Evolutionary conservation across 2,113 vertebrate genomes (phyloP), one percentile per base, ranked within the genome.

Genomic region (Crotalus horridus): DNA sequence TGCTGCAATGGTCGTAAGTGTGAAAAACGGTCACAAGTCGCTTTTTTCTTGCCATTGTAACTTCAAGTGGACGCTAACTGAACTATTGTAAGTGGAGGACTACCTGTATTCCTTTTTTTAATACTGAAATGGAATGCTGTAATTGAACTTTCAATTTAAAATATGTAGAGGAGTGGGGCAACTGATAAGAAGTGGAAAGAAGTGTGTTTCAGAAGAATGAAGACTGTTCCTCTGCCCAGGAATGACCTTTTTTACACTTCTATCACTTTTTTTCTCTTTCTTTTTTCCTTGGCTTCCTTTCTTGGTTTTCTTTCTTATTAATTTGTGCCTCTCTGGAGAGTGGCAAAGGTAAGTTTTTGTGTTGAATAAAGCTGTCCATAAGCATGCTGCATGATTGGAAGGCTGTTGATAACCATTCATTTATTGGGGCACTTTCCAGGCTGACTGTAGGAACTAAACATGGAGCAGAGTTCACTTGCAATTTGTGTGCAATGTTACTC

Each of bases 301-400:
- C 51, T 64, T 39, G 29, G 39, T 64, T 43, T n/a, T 20, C 15
- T n/a, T 85, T 59, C 21, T 74, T 93, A 95, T 95, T 96, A 95
- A 94, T 96, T 96, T 96, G 96, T 98, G 97, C 97, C 97, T 97
- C 97, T 97, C 97, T 98, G 97, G 97, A 98, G 97, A 95, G 96
- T 90, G 94, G 97, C 94, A 88, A 96, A 97, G 97, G 98, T 98
- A 96, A 98, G 97, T 86, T 95, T 93, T 88, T n/a, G 4, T 92
- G 94, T 89, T 90, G 92, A 91, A 94, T 53, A 20, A 86, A 17
- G 1, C 59, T 21, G 56, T 93, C 93, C 89, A 64, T 26, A 1
- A 86, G 96, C 96, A 96, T 90, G 64, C 33, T 96, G 97, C 97
- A 97, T 97, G 97, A 87, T 85, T 91, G 93, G 8, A 91, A 88